phyloP scores from a whole-genome alignment of 2,797 vertebrate genomes.

The Crocodylus rhombifer region DNA sequence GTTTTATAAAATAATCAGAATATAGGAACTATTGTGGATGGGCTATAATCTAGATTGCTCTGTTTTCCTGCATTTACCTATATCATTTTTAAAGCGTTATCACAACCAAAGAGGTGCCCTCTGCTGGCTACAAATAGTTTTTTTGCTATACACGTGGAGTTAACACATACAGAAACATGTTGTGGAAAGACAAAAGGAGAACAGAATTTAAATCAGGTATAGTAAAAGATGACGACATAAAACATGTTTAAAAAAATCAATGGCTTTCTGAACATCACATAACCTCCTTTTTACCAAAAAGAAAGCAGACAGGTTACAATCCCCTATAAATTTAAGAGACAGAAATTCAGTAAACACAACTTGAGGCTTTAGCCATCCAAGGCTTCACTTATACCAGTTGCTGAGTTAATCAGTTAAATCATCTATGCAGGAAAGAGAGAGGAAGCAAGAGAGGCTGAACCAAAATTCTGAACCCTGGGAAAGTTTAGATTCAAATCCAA shows the following conservation, averaged over 20 bases:
- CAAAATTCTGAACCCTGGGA: background rate
- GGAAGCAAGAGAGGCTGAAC: background rate
- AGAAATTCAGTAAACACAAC: background rate
- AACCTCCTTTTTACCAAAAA: background rate
- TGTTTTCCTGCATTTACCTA: background rate
- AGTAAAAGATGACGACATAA: background rate
- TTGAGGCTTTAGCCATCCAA: background rate
- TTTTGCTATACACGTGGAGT: background rate
- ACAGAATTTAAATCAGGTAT: background rate
- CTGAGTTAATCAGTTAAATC: background rate
- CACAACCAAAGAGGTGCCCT: background rate
- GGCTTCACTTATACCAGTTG: background rate
- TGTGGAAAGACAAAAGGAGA: background rate
- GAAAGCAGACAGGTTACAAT: background rate
- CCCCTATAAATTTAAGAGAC: background rate
- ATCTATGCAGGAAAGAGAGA: background rate
- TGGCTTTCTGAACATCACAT: background rate
- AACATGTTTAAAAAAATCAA: background rate
- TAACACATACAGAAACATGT: background rate
- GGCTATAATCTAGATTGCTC: background rate
- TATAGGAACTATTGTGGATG: background rate
- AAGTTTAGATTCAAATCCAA: background rate
- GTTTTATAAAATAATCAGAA: background rate
- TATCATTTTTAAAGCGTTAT: background rate
- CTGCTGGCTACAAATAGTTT: conserved; percentile 16